phyloP scores from a whole-genome alignment of 2,113 vertebrate species.

The Leptocoma aspasia region DNA sequence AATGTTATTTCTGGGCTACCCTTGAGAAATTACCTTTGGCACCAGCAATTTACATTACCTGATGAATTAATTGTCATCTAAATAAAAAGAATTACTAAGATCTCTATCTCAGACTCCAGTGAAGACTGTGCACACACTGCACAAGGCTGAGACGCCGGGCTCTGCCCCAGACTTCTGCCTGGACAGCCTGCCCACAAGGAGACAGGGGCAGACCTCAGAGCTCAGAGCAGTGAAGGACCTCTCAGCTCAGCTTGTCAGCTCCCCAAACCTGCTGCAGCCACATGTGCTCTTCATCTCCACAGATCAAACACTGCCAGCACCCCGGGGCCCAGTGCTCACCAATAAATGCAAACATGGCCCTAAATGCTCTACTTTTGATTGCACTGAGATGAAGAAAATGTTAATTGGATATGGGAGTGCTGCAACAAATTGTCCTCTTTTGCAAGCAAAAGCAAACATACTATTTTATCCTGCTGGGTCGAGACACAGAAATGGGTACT shows the following conservation, averaged over 20 bases:
- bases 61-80: neutral
- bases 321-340: neutral
- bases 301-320: neutral
- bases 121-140: neutral
- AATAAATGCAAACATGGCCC: neutral
- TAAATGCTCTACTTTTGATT: neutral
- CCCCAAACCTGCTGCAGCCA: neutral
- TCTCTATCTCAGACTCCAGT: neutral
- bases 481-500: neutral
- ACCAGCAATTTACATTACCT: neutral
- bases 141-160: accelerated
- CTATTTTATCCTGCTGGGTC: neutral
- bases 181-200: neutral
- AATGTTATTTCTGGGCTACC: neutral
- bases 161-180: neutral
- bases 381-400: neutral
- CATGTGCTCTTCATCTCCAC: neutral
- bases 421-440: neutral
- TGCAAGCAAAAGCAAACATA: neutral
- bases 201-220: neutral
- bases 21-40: neutral
- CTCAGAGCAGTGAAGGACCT: neutral
- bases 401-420: neutral
- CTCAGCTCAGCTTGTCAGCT: neutral
- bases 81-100: neutral